A percentile compares a stretch with the other conserved stretches of the same genome.
Evolutionary conservation across 2,113 vertebrate genomes (phyloP).

Genomic region (Lasiurus cinereus): DNA sequence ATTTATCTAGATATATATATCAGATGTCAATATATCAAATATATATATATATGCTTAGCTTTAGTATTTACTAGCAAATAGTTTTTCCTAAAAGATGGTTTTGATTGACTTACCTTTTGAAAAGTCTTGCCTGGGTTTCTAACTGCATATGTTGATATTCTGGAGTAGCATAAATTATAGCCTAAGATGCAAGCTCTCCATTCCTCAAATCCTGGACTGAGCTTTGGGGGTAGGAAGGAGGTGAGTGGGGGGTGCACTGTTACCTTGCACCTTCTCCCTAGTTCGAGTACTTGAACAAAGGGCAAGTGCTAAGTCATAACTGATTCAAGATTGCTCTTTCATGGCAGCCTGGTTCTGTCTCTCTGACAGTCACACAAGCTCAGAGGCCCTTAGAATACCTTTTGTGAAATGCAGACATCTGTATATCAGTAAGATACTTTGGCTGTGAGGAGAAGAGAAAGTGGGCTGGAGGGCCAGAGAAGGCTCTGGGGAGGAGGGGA

Average conservation of each 20-base stretch:
- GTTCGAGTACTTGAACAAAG: neutral
- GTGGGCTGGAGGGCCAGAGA: neutral
- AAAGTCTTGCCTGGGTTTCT: neutral
- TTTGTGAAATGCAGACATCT: neutral
- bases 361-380: neutral
- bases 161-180: neutral
- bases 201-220: neutral
- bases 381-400: neutral
- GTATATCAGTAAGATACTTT: neutral
- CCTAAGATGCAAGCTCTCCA: neutral
- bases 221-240: neutral
- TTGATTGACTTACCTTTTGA: neutral
- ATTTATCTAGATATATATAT: neutral
- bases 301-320: too few species aligned
- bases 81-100: conserved; percentile 46
- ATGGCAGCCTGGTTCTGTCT: neutral
- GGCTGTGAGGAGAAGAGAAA: neutral
- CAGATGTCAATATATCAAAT: too few species aligned
- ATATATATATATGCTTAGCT: neutral
- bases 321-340: neutral
- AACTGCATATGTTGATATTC: neutral
- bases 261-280: neutral
- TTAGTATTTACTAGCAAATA: neutral
- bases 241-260: neutral
- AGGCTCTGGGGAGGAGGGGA: neutral